Conservation (phyloP, 2,797 vertebrate species). For the Hydrolagus colliei region DNA sequence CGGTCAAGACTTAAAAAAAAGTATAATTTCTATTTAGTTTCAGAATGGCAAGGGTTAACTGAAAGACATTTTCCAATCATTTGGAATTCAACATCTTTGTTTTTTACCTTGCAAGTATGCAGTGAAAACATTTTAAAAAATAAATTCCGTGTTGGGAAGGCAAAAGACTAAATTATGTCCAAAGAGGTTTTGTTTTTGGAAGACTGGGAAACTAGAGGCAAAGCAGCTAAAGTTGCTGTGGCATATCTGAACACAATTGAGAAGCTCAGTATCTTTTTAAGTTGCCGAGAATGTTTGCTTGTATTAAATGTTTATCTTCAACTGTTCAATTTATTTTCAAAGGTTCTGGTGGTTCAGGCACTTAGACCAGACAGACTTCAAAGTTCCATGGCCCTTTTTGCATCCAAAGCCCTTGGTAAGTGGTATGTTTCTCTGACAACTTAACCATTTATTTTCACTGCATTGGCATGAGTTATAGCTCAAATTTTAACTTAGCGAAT, state of each 20-base stretch:
- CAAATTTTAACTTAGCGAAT: constrained; percentile 18
- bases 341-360: constrained; percentile 84
- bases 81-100: background rate
- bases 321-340: constrained; percentile 38
- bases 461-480: background rate
- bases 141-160: background rate
- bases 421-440: constrained; percentile 35
- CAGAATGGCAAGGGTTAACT: background rate
- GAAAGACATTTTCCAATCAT: background rate
- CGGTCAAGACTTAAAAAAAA: background rate
- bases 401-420: constrained; percentile 77
- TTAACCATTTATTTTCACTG: background rate
- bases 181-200: background rate
- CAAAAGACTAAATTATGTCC: background rate
- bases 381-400: constrained; percentile 81
- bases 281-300: background rate
- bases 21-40: background rate
- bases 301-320: background rate
- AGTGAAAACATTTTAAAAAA: background rate
- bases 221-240: background rate
- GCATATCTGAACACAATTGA: background rate
- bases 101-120: background rate
- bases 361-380: constrained; percentile 83
- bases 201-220: background rate
- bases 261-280: background rate